Base-by-base conservation (phyloP, 2,113 vertebrate species). In the Dunckerocampus dactyliophorus region DNA sequence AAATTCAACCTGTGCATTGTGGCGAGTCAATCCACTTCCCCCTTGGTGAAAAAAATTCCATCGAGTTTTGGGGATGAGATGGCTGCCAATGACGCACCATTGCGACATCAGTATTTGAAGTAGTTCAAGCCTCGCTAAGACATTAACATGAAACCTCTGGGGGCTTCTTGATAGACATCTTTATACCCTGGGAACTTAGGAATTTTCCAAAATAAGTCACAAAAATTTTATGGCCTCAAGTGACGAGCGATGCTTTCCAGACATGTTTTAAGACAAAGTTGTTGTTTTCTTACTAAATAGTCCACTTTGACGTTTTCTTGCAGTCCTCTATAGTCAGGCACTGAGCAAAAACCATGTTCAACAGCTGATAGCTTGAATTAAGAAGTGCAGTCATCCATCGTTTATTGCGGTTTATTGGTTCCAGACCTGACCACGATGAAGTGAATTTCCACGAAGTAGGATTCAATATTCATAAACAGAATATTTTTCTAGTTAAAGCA, bases 1-100 rank as follows among this genome's bases (percentile, higher is more conserved):
- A 3, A 54, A 62, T 55, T 62, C 69, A 69, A 69, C 50, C 72
- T 67, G 49, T 62, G 47, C 47, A 15, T 62, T 39, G 34, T 7
- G 55, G 37, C 4, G 31, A 34, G 31, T 34, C 31, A 8, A 34
- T 7, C 31, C 31, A 8, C 31, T 34, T 34, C 31, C 31, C 7
- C 4, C 31, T 34, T 5, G 7, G 31, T 5, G n/a, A 47, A 19
- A 47, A 17, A 47, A 16, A 12, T 28, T 28, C 43, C 9, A 47
- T 1, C 7, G 8, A 19, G 9, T 8, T 59, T 19, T 20, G 20
- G 19, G 28, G 13, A 13, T 37, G 10, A 39, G 17, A 52, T 9
- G 21, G 42, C 55, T 31, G 42, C 47, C 47, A 53, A 24, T 66
- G 53, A 58, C 17, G 48, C 45, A 62, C 17, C 15, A 5, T 57